Percentiles rank a stretch among this genome's conserved stretches.
phyloP scores from a whole-genome alignment of 2,113 vertebrate species.

The Neotragus pygmaeus region DNA sequence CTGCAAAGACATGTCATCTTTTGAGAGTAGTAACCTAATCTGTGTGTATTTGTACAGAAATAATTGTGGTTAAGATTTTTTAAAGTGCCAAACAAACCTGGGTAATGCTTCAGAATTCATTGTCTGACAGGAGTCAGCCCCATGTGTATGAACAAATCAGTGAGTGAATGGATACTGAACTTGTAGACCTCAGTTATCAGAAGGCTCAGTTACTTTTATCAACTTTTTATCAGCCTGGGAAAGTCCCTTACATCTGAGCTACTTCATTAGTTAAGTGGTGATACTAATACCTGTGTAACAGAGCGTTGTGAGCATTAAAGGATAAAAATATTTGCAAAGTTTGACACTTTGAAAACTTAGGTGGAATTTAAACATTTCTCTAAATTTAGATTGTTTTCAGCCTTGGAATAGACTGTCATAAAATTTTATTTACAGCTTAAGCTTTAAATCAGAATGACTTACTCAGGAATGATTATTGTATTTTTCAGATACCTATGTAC shows the following conservation, averaged over 20 bases:
- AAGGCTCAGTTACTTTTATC: not conserved
- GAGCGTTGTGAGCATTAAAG: slow-evolving; percentile 3
- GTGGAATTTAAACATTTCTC: not conserved
- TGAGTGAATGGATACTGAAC: not conserved
- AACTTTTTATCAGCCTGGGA: not conserved
- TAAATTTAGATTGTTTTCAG: slow-evolving; percentile 15
- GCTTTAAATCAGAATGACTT: slow-evolving; percentile 16
- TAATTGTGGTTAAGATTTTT: not conserved
- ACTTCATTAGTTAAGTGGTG: not conserved
- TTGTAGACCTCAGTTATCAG: not conserved
- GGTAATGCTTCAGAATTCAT: not conserved
- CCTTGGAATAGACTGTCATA: slow-evolving; percentile 16
- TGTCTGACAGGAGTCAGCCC: not conserved
- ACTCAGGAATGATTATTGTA: not conserved
- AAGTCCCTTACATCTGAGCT: not conserved
- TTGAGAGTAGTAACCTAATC: not conserved
- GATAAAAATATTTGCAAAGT: not conserved
- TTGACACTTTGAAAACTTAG: not conserved
- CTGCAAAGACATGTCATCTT: not conserved
- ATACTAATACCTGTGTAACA: not conserved
- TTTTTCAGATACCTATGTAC: not conserved
- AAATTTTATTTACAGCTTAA: not conserved
- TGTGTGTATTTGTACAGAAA: not conserved
- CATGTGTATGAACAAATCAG: not conserved
- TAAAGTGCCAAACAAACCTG: not conserved